Evolutionary conservation across 2,113 vertebrate genomes (phyloP).

Genomic region (Lagopus leucura): DNA sequence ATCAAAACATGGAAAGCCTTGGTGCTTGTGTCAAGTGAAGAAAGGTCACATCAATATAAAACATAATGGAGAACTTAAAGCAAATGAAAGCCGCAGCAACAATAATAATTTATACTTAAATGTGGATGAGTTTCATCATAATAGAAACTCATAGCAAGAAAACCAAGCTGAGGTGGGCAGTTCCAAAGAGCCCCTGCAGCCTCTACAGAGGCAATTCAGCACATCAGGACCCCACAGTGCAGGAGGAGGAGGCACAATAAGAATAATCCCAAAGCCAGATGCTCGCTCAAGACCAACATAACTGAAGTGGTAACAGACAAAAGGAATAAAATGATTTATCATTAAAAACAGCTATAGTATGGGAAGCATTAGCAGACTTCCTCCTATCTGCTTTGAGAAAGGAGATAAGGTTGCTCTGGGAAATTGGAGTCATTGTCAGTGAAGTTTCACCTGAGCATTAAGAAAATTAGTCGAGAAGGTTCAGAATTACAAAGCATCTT

Average conservation of each 20-base stretch:
- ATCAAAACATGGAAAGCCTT: neutral
- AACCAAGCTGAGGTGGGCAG: neutral
- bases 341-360: neutral
- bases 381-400: neutral
- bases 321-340: conserved; percentile 44
- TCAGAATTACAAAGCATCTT: conserved; percentile 25
- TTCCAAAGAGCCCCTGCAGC: neutral
- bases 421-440: conserved; percentile 10
- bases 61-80: neutral
- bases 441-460: conserved; percentile 32
- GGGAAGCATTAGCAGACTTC: conserved; percentile 18
- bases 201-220: neutral
- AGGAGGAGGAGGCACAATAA: neutral
- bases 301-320: conserved; percentile 34
- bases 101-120: neutral
- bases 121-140: neutral
- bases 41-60: conserved; percentile 9
- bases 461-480: conserved; percentile 45
- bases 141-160: neutral
- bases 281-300: conserved; percentile 25
- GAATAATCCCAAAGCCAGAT: conserved; percentile 3
- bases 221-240: conserved; percentile 28
- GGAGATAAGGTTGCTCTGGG: conserved; percentile 46
- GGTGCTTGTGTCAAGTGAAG: neutral
- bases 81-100: neutral